Percentiles rank a stretch among this genome's conserved stretches.
phyloP scores from a whole-genome alignment of 2,797 vertebrate species.

The Sternotherus odoratus region DNA sequence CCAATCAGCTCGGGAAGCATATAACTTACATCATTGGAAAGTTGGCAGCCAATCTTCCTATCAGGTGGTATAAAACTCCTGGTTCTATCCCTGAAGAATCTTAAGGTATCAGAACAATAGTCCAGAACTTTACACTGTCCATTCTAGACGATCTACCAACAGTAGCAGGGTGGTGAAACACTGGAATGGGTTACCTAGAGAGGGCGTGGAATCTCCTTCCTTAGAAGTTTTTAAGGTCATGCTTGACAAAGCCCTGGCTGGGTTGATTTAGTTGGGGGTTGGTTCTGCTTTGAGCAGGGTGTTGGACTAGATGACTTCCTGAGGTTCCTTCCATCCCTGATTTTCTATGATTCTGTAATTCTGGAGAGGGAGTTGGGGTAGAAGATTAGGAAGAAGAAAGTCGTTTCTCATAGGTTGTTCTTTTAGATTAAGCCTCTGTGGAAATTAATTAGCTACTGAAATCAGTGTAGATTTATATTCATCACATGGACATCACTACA shows the following conservation, averaged over 20 bases:
- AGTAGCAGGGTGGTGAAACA: too few species aligned
- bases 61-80: not conserved
- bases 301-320: too few species aligned
- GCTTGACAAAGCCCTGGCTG: too few species aligned
- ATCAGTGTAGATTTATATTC: accelerated
- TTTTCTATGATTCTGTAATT: not conserved
- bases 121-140: not conserved
- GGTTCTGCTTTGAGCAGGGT: too few species aligned
- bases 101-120: not conserved
- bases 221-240: too few species aligned
- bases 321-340: too few species aligned
- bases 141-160: not conserved
- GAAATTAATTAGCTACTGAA: not conserved
- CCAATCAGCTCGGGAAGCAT: not conserved
- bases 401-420: accelerated
- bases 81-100: not conserved
- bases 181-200: too few species aligned
- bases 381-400: not conserved
- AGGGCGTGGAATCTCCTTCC: too few species aligned
- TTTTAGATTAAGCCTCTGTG: accelerated
- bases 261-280: too few species aligned
- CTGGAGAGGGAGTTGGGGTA: not conserved
- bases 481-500: accelerated
- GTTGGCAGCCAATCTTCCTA: accelerated
- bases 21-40: not conserved